These are phyloP conservation scores for Hepsetus odoe DNA, from an alignment of 2,113 vertebrate species.

Conservation along the genomic window DNA sequence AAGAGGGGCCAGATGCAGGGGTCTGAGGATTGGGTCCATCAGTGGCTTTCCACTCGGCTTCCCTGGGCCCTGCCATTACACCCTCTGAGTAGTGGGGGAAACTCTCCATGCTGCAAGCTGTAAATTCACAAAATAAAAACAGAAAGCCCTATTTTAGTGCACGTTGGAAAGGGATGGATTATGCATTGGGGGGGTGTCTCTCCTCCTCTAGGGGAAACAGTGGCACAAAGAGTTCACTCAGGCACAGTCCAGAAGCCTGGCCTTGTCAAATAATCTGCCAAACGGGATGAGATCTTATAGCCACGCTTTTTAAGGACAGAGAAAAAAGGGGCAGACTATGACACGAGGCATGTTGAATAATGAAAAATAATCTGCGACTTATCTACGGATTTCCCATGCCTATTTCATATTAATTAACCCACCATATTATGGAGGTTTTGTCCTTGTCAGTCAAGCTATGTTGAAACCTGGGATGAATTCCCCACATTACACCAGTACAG, in stretches of 20 bases:
- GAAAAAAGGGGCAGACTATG: constrained; percentile 41
- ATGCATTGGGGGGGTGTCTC: constrained; percentile 49
- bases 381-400: constrained; percentile 71
- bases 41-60: constrained; percentile 76
- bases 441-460: constrained; percentile 73
- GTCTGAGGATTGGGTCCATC: constrained; percentile 72
- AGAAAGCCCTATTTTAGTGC: constrained; percentile 54
- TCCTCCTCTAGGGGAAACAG: constrained; percentile 55
- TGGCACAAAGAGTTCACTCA: constrained; percentile 65
- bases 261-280: constrained; percentile 72
- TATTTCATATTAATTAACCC: constrained; percentile 78
- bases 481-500: constrained; percentile 17
- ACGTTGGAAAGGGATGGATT: constrained; percentile 50
- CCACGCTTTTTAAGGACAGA: constrained; percentile 58
- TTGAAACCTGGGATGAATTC: constrained; percentile 57
- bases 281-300: constrained; percentile 73
- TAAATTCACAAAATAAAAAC: constrained; percentile 74
- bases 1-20: constrained; percentile 77
- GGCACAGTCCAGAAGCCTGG: constrained; percentile 61
- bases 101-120: constrained; percentile 63
- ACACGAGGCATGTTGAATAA: constrained; percentile 66
- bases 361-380: constrained; percentile 73
- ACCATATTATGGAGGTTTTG: constrained; percentile 70
- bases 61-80: constrained; percentile 54
- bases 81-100: constrained; percentile 49